Percentiles rank a stretch among this genome's conserved stretches.
These are phyloP conservation scores for Morelia viridis DNA, from an alignment of 2,797 vertebrate genomes.

Conservation along the genomic window DNA sequence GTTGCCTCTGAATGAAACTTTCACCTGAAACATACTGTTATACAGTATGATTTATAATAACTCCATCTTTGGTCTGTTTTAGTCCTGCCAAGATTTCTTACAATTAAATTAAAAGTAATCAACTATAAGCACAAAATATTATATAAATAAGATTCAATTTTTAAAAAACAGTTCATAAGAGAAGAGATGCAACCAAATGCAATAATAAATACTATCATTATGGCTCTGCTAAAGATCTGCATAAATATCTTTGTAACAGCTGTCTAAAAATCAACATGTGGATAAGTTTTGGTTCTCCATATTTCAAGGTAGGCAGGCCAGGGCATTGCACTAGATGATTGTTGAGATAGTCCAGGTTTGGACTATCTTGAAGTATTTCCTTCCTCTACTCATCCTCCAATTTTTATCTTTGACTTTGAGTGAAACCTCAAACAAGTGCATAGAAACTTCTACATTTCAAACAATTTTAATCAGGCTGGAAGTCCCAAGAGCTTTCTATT, in stretches of 20 bases:
- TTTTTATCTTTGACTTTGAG: not conserved
- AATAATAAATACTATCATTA: not conserved
- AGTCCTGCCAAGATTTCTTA: not conserved
- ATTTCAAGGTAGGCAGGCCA: not conserved
- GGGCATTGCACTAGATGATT: not conserved
- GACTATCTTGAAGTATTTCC: not conserved
- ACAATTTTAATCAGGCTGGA: not conserved
- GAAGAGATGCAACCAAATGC: not conserved
- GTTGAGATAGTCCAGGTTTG: not conserved
- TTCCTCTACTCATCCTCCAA: not conserved
- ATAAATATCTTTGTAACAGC: not conserved
- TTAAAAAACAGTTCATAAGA: not conserved
- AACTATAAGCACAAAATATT: not conserved
- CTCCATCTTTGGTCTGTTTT: not conserved
- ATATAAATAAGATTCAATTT: not conserved
- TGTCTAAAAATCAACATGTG: not conserved
- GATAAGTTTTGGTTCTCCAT: not conserved
- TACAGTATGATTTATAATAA: not conserved
- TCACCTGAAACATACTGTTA: not conserved
- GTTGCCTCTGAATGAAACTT: not conserved
- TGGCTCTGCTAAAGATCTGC: not conserved
- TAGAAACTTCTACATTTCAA: not conserved
- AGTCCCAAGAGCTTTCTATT: not conserved
- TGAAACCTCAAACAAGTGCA: not conserved
- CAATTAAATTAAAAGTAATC: conserved; percentile 2